Evolutionary conservation across 1,140 invertebrate genomes (phyloP).

Genomic region (Drosophila malerkotliana): DNA sequence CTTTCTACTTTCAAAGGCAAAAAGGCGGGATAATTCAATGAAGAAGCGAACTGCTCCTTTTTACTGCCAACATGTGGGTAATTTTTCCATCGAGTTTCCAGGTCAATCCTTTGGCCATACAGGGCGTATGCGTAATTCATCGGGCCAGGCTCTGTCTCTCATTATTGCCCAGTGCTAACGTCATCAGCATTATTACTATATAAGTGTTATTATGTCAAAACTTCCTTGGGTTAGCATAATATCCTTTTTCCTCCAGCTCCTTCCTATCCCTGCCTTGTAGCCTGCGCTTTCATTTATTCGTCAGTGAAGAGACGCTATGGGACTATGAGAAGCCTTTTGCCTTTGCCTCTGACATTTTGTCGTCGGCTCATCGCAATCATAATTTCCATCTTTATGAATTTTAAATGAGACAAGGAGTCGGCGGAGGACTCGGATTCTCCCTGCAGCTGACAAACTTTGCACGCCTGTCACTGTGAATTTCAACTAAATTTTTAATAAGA

Average conservation of each 20-base stretch:
- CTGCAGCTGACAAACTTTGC: conserved; percentile 53
- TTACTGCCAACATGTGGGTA: conserved; percentile 42
- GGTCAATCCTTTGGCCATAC: conserved; percentile 40
- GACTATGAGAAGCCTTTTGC: conserved; percentile 14
- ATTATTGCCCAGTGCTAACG: conserved; percentile 23
- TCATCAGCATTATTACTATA: conserved; percentile 62
- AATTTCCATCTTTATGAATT: conserved; percentile 81
- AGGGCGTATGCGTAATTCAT: conserved; percentile 51
- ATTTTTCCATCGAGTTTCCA: conserved; percentile 49
- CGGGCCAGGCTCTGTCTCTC: conserved; percentile 6
- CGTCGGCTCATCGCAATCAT: conserved; percentile 77
- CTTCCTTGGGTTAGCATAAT: conserved; percentile 5
- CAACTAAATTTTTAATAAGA: conserved; percentile 76
- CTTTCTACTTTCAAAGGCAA: conserved; percentile 2
- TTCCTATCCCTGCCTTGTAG: neutral
- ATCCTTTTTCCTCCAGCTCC: neutral
- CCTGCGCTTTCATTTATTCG: neutral
- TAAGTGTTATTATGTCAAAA: conserved; percentile 59
- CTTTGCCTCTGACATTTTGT: conserved; percentile 74
- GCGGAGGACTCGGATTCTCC: conserved; percentile 12
- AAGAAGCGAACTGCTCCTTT: conserved; percentile 12
- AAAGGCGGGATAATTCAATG: conserved; percentile 63
- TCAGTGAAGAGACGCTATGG: conserved; percentile 6
- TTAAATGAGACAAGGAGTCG: conserved; percentile 68
- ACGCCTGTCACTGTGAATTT: conserved; percentile 71